Conservation (phyloP, 2,113 vertebrate species). For the Lipophrys pholis region DNA sequence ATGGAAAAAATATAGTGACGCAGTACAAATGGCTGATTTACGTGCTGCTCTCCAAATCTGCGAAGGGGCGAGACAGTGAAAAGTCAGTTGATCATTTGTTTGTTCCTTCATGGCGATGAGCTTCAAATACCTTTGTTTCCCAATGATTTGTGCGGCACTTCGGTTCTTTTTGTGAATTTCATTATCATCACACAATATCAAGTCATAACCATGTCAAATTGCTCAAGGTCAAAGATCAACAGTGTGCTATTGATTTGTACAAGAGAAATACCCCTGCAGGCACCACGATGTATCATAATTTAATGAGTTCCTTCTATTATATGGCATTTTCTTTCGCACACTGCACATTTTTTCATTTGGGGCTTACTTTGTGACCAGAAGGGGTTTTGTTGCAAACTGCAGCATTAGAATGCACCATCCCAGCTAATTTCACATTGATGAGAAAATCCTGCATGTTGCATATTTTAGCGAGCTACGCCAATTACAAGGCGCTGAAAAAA, state of each 20-base stretch:
- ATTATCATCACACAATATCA: not conserved
- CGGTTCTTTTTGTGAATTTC: conserved; percentile 27
- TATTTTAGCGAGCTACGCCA: conserved; percentile 25
- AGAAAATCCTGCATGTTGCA: conserved; percentile 32
- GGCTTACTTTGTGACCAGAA: conserved; percentile 14
- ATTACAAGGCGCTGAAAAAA: conserved; percentile 31
- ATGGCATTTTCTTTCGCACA: conserved; percentile 18
- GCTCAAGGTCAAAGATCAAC: not conserved
- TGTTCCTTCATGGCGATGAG: conserved; percentile 13
- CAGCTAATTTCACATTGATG: conserved; percentile 47
- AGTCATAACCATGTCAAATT: conserved; percentile 9
- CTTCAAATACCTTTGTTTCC: conserved; percentile 33
- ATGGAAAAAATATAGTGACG: conserved; percentile 23
- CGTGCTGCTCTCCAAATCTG: conserved; percentile 19
- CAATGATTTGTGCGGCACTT: conserved; percentile 21
- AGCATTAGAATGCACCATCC: conserved; percentile 24
- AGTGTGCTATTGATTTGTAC: not conserved
- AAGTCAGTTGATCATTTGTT: conserved; percentile 27
- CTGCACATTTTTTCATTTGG: not conserved
- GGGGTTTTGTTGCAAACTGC: conserved; percentile 16
- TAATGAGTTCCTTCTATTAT: conserved; percentile 25
- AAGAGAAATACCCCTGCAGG: not conserved
- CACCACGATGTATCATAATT: not conserved
- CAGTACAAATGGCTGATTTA: conserved; percentile 9
- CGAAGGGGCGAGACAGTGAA: conserved; percentile 21